These are phyloP conservation scores for Oreochromis aureus DNA, from an alignment of 2,113 vertebrate genomes.

Conservation along the genomic window DNA sequence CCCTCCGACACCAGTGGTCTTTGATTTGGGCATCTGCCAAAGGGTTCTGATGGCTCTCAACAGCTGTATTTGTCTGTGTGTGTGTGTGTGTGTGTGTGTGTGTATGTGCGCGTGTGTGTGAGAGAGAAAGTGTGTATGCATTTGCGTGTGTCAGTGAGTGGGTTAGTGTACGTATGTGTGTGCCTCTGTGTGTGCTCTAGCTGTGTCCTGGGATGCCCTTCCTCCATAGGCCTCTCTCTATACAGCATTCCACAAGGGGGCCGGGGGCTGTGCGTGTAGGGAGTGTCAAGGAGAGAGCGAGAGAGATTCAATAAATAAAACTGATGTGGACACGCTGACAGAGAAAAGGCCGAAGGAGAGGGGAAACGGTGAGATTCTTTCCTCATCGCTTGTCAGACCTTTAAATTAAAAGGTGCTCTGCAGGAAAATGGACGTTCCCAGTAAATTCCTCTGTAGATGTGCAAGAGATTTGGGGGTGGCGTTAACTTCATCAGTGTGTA, in stretches of 20 bases:
- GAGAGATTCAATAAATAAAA: conserved; percentile 16
- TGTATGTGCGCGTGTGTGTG: neutral
- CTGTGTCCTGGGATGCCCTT: conserved; percentile 73
- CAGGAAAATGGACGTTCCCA: neutral
- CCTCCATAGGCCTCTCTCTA: conserved; percentile 65
- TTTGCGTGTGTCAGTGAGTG: neutral
- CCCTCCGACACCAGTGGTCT: conserved; percentile 45
- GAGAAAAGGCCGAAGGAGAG: neutral
- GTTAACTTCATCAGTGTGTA: neutral
- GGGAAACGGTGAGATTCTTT: neutral
- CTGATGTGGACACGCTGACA: conserved; percentile 9
- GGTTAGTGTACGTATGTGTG: neutral
- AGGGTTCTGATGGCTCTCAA: conserved; percentile 62
- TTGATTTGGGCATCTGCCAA: conserved; percentile 64
- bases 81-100: neutral
- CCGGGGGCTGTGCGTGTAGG: conserved; percentile 45
- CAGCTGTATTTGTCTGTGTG: conserved; percentile 73
- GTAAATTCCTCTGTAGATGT: neutral
- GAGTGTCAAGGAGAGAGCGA: conserved; percentile 54
- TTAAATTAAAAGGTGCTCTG: neutral
- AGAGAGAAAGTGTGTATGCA: neutral
- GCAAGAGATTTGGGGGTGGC: neutral
- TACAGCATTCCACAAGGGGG: conserved; percentile 73
- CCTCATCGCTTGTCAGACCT: neutral
- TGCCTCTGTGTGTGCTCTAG: conserved; percentile 1